Evolutionary conservation across 2,888 invertebrate species (phyloP).

Genomic region (Sclerodermus sp.): DNA sequence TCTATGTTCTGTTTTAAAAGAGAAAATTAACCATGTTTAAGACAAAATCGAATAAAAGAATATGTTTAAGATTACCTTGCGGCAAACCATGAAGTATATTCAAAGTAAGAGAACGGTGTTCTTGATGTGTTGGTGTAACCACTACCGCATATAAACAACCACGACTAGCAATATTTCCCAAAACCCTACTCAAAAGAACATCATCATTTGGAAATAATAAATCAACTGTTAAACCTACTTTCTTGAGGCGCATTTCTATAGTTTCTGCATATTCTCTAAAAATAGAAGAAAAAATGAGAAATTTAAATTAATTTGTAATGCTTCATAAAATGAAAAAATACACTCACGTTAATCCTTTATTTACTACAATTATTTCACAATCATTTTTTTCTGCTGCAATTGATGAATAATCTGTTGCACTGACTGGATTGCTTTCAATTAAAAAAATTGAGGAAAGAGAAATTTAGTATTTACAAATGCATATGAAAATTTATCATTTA

Average conservation of each 20-base stretch:
- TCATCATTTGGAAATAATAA: conserved; percentile 90
- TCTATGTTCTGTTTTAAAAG: conserved; percentile 73
- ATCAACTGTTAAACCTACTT: conserved; percentile 79
- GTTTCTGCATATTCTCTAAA: conserved; percentile 85
- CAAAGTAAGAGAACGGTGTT: conserved; percentile 82
- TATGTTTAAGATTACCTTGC: conserved; percentile 65
- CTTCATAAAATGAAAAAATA: background rate
- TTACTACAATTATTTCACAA: conserved; percentile 88
- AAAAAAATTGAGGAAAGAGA: conserved; percentile 1
- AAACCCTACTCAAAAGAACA: conserved; percentile 74
- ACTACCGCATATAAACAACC: conserved; percentile 88
- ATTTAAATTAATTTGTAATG: conserved; percentile 2
- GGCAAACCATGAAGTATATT: conserved; percentile 90
- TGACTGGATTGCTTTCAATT: conserved; percentile 21
- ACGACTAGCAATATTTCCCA: conserved; percentile 86
- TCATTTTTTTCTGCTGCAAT: conserved; percentile 72
- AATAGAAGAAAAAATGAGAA: conserved; percentile 9
- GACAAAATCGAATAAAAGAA: background rate
- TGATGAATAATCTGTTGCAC: conserved; percentile 38
- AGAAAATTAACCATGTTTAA: background rate
- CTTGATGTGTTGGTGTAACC: conserved; percentile 82
- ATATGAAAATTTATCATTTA: background rate
- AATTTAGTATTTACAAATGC: conserved; percentile 1
- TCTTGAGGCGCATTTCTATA: conserved; percentile 79
- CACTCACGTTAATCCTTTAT: conserved; percentile 78